Evolutionary conservation across 2,113 vertebrate genomes (phyloP).

Genomic region (Thryonomys swinderianus): DNA sequence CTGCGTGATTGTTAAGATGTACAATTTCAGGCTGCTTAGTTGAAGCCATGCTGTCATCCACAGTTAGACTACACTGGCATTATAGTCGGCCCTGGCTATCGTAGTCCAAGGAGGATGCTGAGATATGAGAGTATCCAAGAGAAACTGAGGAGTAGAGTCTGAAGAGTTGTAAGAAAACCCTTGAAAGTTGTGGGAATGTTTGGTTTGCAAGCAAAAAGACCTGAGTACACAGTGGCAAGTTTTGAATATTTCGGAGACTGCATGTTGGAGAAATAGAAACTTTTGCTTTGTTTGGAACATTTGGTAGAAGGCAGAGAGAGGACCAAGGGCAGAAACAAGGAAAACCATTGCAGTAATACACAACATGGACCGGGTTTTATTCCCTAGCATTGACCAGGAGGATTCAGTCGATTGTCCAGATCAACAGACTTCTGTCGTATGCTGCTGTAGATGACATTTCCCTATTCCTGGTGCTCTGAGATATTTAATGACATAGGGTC

Average conservation of each 20-base stretch:
- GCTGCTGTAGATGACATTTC: background rate
- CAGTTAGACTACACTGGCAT: background rate
- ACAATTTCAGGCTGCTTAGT: background rate
- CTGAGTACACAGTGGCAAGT: background rate
- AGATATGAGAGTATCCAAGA: background rate
- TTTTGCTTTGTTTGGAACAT: background rate
- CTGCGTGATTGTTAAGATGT: background rate
- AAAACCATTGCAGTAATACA: background rate
- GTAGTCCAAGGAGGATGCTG: background rate
- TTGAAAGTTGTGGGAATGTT: background rate
- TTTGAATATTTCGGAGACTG: conserved; percentile 34
- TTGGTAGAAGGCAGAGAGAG: background rate
- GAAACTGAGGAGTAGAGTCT: background rate
- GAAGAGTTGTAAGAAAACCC: conserved; percentile 35
- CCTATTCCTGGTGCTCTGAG: background rate
- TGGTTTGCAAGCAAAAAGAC: conserved; percentile 2
- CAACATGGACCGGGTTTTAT: background rate
- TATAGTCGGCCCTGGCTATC: background rate
- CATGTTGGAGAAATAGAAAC: background rate
- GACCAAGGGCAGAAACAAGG: background rate
- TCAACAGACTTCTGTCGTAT: background rate
- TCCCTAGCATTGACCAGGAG: background rate
- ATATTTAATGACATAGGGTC: background rate
- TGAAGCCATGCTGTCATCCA: background rate
- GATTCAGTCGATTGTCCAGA: background rate